Conservation (phyloP, 2,113 vertebrate genomes). For the Ammodytes dubius region DNA sequence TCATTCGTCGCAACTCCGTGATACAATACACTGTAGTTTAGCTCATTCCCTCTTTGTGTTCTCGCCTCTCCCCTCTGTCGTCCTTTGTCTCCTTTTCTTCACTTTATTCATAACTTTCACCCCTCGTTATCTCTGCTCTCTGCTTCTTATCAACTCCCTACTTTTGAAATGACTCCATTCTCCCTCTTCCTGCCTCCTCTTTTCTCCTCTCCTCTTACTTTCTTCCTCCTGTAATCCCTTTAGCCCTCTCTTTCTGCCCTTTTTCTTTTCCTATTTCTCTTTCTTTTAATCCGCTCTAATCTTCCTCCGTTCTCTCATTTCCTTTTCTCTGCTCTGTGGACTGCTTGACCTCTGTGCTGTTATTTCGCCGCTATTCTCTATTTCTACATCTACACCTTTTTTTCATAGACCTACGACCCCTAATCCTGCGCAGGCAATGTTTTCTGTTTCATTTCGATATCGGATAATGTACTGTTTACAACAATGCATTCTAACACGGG, state of each 20-base stretch:
- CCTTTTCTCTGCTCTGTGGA: not conserved
- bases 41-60: not conserved
- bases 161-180: not conserved
- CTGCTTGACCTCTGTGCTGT: not conserved
- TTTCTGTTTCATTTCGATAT: not conserved
- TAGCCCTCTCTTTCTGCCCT: not conserved
- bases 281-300: constrained; percentile 2
- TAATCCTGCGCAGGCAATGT: not conserved
- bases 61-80: not conserved
- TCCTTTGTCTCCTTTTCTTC: constrained; percentile 7
- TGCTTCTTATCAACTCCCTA: constrained; percentile 7
- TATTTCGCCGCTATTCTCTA: not conserved
- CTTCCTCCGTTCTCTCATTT: not conserved
- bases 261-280: not conserved
- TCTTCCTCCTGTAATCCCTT: constrained; percentile 22
- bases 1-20: constrained; percentile 31
- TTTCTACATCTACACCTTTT: not conserved
- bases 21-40: constrained; percentile 7
- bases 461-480: not conserved
- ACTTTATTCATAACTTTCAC: not conserved
- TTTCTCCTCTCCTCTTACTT: not conserved
- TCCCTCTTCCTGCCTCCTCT: not conserved
- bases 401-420: not conserved
- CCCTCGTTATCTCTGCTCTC: not conserved
- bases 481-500: too few relatives aligned